Conservation (phyloP, 2,113 vertebrate species). For the Onychostoma macrolepis region DNA sequence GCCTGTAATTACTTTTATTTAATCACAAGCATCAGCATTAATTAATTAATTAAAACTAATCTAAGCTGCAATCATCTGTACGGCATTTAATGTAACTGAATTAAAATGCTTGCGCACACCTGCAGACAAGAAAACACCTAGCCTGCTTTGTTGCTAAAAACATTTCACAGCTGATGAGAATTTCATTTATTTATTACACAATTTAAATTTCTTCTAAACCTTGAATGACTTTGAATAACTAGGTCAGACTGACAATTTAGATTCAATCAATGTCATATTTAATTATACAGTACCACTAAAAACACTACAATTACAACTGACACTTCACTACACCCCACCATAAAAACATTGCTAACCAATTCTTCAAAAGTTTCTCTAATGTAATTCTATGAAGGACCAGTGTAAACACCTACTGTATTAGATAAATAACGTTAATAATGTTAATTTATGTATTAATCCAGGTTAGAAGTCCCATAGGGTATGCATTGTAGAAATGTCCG, state of each 20-base stretch:
- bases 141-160: conserved; percentile 5
- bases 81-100: conserved; percentile 4
- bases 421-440: background rate
- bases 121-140: conserved; percentile 2
- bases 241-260: background rate
- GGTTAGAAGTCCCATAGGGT: background rate
- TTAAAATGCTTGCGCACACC: background rate
- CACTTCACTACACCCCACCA: background rate
- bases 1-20: conserved; percentile 20
- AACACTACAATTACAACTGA: conserved; percentile 6
- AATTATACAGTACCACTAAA: background rate
- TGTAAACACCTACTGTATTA: background rate
- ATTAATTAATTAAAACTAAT: background rate
- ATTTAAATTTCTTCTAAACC: background rate
- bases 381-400: background rate
- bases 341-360: background rate
- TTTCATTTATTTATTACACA: background rate
- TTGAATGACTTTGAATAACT: background rate
- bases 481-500: background rate
- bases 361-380: background rate
- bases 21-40: background rate
- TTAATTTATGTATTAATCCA: background rate
- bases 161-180: background rate
- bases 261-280: background rate
- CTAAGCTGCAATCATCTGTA: background rate